phyloP scores from a whole-genome alignment of 2,888 invertebrate genomes.

The Xestia c-nigrum region DNA sequence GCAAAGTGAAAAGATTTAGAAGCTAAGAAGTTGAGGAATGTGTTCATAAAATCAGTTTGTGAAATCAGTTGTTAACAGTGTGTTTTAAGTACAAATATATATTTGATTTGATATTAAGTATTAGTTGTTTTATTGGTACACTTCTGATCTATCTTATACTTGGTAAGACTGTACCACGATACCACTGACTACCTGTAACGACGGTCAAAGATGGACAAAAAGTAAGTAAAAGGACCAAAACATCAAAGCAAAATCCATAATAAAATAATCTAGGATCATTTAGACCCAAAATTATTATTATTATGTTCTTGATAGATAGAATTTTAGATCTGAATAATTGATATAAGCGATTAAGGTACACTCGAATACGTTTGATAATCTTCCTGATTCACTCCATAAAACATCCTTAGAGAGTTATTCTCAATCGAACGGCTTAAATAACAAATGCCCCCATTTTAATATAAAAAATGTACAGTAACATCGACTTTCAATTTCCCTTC shows the following conservation, averaged over 20 bases:
- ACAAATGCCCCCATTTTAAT: conserved; percentile 42
- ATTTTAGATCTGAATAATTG: background rate
- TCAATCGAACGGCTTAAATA: conserved; percentile 36
- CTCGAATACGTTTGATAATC: background rate
- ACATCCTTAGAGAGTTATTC: background rate
- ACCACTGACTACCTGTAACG: too few species aligned
- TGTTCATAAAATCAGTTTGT: too few species aligned
- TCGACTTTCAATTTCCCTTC: conserved; percentile 57
- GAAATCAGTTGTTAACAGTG: too few species aligned
- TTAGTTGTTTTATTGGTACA: too few species aligned
- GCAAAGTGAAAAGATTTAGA: too few species aligned
- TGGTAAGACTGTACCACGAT: too few species aligned
- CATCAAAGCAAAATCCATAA: background rate
- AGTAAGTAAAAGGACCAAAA: background rate
- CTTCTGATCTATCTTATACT: too few species aligned
- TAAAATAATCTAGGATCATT: background rate
- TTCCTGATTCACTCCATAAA: background rate
- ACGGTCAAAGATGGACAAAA: too few species aligned
- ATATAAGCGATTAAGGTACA: background rate
- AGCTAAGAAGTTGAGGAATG: too few species aligned
- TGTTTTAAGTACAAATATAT: too few species aligned
- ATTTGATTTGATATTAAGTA: too few species aligned
- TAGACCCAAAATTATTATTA: background rate
- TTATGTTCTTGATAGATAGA: background rate
- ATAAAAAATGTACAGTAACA: conserved; percentile 49